A percentile compares a stretch with the other conserved stretches of the same genome.
Conservation (phyloP, 1,140 invertebrate genomes). For the Gonatopus flavifemur region DNA sequence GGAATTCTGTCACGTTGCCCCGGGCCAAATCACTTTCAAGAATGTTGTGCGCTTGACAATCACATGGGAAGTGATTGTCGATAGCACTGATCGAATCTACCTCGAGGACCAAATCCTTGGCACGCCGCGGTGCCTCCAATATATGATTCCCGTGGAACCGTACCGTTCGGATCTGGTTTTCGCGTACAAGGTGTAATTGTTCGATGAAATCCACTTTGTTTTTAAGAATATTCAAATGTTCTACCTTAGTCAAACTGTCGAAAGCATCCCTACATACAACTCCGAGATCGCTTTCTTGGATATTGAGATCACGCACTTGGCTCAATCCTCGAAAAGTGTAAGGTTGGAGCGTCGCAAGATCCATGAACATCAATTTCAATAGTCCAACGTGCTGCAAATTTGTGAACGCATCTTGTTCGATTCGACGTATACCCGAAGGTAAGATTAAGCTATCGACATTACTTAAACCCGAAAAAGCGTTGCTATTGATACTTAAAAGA, state of each 20-base stretch:
- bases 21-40: constrained; percentile 73
- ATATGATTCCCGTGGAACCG: constrained; percentile 80
- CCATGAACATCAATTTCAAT: constrained; percentile 80
- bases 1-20: constrained; percentile 66
- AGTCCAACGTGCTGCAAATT: constrained; percentile 77
- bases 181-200: constrained; percentile 67
- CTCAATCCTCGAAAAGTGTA: constrained; percentile 76
- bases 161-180: constrained; percentile 69
- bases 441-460: constrained; percentile 75
- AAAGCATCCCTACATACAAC: constrained; percentile 72
- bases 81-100: constrained; percentile 69
- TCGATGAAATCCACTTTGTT: constrained; percentile 82
- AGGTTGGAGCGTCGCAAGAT: constrained; percentile 67
- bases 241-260: constrained; percentile 68
- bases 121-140: constrained; percentile 69
- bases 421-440: constrained; percentile 72
- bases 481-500: constrained; percentile 69
- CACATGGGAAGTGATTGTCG: constrained; percentile 81
- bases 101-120: constrained; percentile 66
- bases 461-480: constrained; percentile 78
- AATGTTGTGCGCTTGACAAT: constrained; percentile 76
- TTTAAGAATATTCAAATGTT: constrained; percentile 73
- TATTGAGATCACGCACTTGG: constrained; percentile 70
- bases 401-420: constrained; percentile 77
- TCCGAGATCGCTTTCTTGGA: constrained; percentile 80